Evolutionary conservation across 2,113 vertebrate species (phyloP).

Genomic region (Scomber scombrus): DNA sequence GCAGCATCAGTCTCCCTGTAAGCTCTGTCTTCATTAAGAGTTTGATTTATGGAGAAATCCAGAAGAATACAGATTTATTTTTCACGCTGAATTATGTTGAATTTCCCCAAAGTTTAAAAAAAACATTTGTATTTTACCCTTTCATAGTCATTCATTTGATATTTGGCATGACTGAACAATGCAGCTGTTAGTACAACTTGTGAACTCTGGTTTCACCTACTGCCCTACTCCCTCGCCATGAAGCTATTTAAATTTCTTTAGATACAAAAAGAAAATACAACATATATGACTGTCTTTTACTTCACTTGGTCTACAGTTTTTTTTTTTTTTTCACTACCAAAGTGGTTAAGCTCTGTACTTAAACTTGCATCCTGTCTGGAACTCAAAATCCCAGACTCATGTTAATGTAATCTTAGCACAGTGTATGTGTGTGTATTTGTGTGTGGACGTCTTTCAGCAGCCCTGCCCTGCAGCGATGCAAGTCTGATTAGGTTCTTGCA

Average conservation of each 20-base stretch:
- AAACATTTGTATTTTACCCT: constrained; percentile 21
- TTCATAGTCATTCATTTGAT: background rate
- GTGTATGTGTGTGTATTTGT: constrained; percentile 35
- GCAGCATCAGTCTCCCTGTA: constrained; percentile 38
- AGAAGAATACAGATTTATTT: constrained; percentile 37
- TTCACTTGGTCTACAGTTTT: constrained; percentile 10
- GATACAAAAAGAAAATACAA: constrained; percentile 6
- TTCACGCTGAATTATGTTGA: constrained; percentile 40
- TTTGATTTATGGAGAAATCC: constrained; percentile 61
- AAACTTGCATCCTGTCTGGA: constrained; percentile 47
- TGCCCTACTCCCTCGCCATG: background rate
- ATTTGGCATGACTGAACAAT: constrained; percentile 32
- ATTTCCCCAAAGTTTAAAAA: constrained; percentile 29
- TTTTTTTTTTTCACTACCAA: background rate
- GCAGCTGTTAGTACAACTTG: constrained; percentile 38
- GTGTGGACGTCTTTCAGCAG: constrained; percentile 54
- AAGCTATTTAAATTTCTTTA: constrained; percentile 15
- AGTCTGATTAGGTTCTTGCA: constrained; percentile 67
- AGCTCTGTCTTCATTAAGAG: constrained; percentile 65
- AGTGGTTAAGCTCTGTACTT: constrained; percentile 51
- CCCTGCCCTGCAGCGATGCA: constrained; percentile 56
- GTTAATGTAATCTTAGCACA: constrained; percentile 1
- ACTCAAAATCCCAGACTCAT: constrained; percentile 36
- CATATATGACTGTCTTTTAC: constrained; percentile 23
- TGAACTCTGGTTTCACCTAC: constrained; percentile 28